phyloP scores from a whole-genome alignment of 2,797 vertebrate species.

The Pseudomugil gertrudae region DNA sequence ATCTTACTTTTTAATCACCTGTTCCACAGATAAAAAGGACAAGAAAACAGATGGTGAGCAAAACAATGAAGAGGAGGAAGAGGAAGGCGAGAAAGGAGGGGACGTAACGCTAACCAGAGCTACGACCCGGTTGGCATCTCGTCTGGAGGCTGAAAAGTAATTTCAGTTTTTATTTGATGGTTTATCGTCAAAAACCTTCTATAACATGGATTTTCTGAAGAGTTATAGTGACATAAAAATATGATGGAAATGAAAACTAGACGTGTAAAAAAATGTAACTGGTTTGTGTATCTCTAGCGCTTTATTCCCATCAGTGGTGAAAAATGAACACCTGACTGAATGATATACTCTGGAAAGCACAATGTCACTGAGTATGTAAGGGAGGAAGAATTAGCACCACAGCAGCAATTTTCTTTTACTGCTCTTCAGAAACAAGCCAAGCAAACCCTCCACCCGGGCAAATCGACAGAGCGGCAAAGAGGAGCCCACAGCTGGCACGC shows the following conservation, averaged over 20 bases:
- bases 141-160: slow-evolving; percentile 93
- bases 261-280: too few species aligned
- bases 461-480: slow-evolving; percentile 85
- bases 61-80: slow-evolving; percentile 80
- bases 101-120: slow-evolving; percentile 77
- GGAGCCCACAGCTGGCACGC: slow-evolving; percentile 75
- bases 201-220: too few species aligned
- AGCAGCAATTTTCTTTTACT: slow-evolving; percentile 62
- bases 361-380: slow-evolving; percentile 4
- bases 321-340: not conserved
- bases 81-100: slow-evolving; percentile 81
- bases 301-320: not conserved
- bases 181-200: too few species aligned
- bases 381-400: slow-evolving; percentile 29
- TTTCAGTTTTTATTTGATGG: not conserved
- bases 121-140: slow-evolving; percentile 88
- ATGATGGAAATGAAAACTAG: too few species aligned
- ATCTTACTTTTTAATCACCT: too few species aligned
- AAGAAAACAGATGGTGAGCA: slow-evolving; percentile 69
- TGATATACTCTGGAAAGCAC: not conserved
- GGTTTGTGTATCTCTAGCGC: slow-evolving; percentile 1
- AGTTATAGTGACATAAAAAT: too few species aligned
- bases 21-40: slow-evolving; percentile 63
- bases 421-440: slow-evolving; percentile 87
- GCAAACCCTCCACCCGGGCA: slow-evolving; percentile 90